A percentile compares a stretch with the other conserved stretches of the same genome.
phyloP scores from a whole-genome alignment of 2,113 vertebrate genomes.

The Bolborhynchus lineola region DNA sequence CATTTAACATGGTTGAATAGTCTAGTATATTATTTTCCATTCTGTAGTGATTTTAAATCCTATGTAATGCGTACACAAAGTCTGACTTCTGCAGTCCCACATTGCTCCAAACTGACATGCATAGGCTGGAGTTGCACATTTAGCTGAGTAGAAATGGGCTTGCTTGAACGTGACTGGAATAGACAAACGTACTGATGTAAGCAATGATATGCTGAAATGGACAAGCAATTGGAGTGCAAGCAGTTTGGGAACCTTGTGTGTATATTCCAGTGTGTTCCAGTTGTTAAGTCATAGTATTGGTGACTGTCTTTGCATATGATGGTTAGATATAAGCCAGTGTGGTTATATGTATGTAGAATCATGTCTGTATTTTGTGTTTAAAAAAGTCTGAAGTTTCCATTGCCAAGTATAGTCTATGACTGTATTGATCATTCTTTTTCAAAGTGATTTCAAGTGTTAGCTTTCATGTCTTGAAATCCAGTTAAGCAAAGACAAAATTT shows the following conservation, averaged over 20 bases:
- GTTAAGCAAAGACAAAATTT: not conserved
- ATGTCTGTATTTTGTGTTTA: not conserved
- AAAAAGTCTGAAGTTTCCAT: not conserved
- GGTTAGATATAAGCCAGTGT: not conserved
- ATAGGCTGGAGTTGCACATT: not conserved
- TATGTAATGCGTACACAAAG: not conserved
- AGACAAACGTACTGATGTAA: not conserved
- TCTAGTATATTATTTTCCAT: not conserved
- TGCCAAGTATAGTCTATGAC: not conserved
- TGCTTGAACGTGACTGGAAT: not conserved
- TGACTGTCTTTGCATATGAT: not conserved
- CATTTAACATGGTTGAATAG: not conserved
- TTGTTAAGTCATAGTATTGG: not conserved
- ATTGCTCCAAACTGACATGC: not conserved
- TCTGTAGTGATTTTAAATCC: not conserved
- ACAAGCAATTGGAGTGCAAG: not conserved
- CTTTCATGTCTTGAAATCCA: not conserved
- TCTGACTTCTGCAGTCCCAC: not conserved
- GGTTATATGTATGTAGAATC: not conserved
- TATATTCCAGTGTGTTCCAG: not conserved
- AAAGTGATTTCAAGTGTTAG: not conserved
- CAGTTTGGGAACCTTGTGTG: not conserved
- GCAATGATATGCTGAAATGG: not conserved
- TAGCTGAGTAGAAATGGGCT: not conserved
- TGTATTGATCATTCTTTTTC: not conserved